A percentile compares a stretch with the other conserved stretches of the same genome.
Evolutionary conservation across 2,113 vertebrate species (phyloP).

Genomic region (Agelaius phoeniceus): DNA sequence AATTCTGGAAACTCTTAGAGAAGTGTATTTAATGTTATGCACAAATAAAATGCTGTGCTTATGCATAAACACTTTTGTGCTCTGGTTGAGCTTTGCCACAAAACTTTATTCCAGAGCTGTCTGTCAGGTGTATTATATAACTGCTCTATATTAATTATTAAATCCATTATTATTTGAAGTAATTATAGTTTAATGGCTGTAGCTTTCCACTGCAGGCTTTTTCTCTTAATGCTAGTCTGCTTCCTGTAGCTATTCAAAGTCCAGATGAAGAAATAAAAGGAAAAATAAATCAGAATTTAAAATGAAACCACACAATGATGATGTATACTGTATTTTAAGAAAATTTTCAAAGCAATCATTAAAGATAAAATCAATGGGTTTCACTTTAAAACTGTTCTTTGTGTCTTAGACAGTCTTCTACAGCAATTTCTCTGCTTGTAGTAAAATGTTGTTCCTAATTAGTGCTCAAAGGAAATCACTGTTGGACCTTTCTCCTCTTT

Average conservation of each 20-base stretch:
- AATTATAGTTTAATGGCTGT: conserved; percentile 42
- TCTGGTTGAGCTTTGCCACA: neutral
- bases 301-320: neutral
- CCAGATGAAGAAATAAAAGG: neutral
- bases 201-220: neutral
- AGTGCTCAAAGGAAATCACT: neutral
- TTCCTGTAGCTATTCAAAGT: neutral
- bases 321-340: neutral
- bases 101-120: neutral
- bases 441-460: neutral
- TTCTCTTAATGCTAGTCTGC: neutral
- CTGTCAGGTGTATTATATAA: conserved; percentile 36
- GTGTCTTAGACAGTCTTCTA: neutral
- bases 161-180: conserved; percentile 45
- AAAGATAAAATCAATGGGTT: neutral
- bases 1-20: neutral
- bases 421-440: neutral
- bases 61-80: neutral
- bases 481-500: neutral
- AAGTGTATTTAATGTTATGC: neutral
- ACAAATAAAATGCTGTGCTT: neutral
- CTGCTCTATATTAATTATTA: conserved; percentile 49
- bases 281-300: neutral
- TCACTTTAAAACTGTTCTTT: neutral
- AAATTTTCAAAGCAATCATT: neutral